A percentile compares a stretch with the other conserved stretches of the same genome.
Conservation (phyloP, 2,113 vertebrate genomes). For the Siniperca knerii region DNA sequence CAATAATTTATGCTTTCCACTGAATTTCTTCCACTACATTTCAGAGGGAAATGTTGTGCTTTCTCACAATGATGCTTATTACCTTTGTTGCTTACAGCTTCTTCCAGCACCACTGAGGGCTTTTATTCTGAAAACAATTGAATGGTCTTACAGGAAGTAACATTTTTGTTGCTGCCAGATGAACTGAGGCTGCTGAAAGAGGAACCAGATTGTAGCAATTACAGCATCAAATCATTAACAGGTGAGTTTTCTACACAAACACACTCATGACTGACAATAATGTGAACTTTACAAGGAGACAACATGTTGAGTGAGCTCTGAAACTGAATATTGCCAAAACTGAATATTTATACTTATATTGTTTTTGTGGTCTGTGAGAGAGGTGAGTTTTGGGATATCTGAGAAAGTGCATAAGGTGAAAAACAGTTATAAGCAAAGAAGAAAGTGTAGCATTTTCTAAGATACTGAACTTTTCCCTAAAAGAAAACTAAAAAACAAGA, state of each 20-base stretch:
- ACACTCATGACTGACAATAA: not conserved
- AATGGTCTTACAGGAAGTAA: not conserved
- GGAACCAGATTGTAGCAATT: not conserved
- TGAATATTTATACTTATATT: not conserved
- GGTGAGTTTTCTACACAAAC: not conserved
- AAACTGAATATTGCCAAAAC: too few species aligned
- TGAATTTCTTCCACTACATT: too few species aligned
- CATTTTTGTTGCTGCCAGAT: not conserved
- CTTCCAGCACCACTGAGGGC: not conserved
- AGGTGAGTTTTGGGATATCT: not conserved
- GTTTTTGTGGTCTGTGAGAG: not conserved
- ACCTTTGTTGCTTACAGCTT: not conserved
- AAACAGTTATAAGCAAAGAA: too few species aligned
- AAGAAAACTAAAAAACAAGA: not conserved
- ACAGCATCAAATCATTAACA: not conserved
- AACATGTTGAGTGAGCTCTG: too few species aligned
- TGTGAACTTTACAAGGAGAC: not conserved
- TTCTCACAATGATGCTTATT: not conserved
- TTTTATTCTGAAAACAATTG: constrained; percentile 20
- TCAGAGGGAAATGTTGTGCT: too few species aligned
- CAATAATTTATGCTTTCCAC: too few species aligned
- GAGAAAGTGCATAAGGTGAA: not conserved
- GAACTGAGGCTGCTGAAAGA: not conserved
- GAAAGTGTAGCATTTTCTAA: not conserved
- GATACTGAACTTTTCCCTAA: not conserved